These are phyloP conservation scores for Eulemur rufifrons DNA, from an alignment of 2,113 vertebrate species.

Conservation along the genomic window DNA sequence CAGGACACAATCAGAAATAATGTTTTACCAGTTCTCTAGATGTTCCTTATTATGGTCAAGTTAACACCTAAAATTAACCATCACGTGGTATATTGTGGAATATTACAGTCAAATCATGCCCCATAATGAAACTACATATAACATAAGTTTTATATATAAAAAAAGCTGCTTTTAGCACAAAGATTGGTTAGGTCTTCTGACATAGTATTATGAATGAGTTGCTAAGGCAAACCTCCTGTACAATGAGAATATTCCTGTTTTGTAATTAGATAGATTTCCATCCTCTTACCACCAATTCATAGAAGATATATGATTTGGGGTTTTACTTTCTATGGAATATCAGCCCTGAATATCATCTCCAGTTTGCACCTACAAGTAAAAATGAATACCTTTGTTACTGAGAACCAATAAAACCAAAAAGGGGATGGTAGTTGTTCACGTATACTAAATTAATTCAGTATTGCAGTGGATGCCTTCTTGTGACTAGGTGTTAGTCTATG, in stretches of 20 bases:
- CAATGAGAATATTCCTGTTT: slow-evolving; percentile 29
- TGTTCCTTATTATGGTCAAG: background rate
- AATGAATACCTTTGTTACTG: background rate
- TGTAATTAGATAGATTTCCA: background rate
- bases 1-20: background rate
- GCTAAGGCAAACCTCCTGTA: background rate
- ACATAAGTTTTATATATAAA: background rate
- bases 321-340: background rate
- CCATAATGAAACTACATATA: background rate
- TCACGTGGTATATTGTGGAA: background rate
- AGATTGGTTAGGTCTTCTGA: background rate
- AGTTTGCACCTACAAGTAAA: background rate
- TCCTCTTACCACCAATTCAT: slow-evolving; percentile 31
- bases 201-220: background rate
- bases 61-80: background rate
- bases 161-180: background rate
- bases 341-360: background rate
- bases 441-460: background rate
- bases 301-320: slow-evolving; percentile 10
- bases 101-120: background rate
- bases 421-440: background rate
- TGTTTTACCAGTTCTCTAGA: background rate
- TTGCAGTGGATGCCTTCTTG: background rate
- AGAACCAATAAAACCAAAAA: background rate
- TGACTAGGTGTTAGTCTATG: background rate